Percentiles rank a stretch among this genome's conserved stretches.
Conservation (phyloP, 2,113 vertebrate genomes). For the Epinephelus moara region DNA sequence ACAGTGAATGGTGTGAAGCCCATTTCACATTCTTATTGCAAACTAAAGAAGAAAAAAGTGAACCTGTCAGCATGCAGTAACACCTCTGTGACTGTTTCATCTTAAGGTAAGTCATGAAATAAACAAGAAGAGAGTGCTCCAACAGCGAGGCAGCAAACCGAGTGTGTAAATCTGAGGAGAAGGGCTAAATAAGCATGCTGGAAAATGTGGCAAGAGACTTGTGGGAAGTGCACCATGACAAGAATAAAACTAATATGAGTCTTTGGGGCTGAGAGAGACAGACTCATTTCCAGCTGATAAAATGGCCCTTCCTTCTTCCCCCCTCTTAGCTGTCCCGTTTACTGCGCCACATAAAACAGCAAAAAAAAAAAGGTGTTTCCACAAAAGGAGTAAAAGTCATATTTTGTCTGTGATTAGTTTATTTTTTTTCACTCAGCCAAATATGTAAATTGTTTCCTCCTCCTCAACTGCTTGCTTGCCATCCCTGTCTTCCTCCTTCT, state of each 20-base stretch:
- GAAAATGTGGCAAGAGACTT: conserved; percentile 21
- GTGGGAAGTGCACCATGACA: conserved; percentile 28
- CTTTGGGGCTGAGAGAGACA: conserved; percentile 40
- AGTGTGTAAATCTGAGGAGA: conserved; percentile 37
- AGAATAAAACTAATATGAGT: conserved; percentile 50
- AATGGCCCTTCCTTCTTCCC: conserved; percentile 39
- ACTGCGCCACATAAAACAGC: conserved; percentile 51
- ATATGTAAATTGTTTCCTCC: conserved; percentile 35
- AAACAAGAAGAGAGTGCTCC: background rate
- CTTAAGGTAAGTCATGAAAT: conserved; percentile 9
- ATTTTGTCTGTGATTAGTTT: conserved; percentile 59
- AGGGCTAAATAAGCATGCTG: background rate
- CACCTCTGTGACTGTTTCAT: background rate
- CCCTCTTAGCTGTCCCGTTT: conserved; percentile 51
- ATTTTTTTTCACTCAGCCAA: conserved; percentile 36
- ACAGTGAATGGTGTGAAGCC: background rate
- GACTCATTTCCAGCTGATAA: conserved; percentile 65
- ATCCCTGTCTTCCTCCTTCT: background rate
- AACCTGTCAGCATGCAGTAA: background rate
- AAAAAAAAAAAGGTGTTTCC: conserved; percentile 45
- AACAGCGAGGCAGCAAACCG: background rate
- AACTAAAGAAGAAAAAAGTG: background rate
- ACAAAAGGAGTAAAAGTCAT: conserved; percentile 36
- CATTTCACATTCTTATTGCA: background rate
- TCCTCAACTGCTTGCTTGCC: background rate